Evolutionary conservation across 2,113 vertebrate species (phyloP), one percentile per base, ranked within the genome.

Genomic region (Syrrhaptes paradoxus): DNA sequence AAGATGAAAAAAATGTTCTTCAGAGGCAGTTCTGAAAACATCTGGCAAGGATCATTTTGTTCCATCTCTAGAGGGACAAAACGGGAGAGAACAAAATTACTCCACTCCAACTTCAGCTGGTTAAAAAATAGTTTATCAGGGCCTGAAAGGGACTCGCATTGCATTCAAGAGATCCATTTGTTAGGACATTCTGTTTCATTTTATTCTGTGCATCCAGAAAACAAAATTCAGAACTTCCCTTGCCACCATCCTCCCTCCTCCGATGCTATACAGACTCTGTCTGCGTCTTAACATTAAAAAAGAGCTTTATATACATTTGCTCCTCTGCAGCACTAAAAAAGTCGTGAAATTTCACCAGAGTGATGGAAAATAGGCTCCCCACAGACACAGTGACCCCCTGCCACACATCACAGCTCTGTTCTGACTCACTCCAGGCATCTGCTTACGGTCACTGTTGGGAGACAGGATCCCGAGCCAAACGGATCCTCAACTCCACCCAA

Each of bases 11-110:
- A 83, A 36, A 2, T 5, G 25, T 57, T 92, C 55, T 70, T 80
- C 43, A 87, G 68, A 89, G 48, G 52, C 77, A 89, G 34, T 7
- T 82, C 71, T 72, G 49, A 63, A 77, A 95, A 86, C 93, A 95
- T 72, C 91, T 96, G 88, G 76, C 84, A 84, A 81, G 52, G 73
- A 89, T 86, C 46, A 78, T 46, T 86, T 62, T 85, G 57, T 86
- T 85, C 91, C 66, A 67, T 45, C 52, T 80, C 82, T 4, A 34
- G 20, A 81, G 76, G 61, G 57, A 74, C 85, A 74, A 31, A 84
- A 86, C 0, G 0, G 18, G 81, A 86, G 52, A 85, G 86, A 87
- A 85, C 36, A 63, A 36, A 95, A 51, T 48, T 31, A 63, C 49
- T 84, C 7, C 20, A 2, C 49, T 82, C 34, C 75, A 72, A 41